Percentiles rank a stretch among this genome's conserved stretches.
Conservation (phyloP, 2,797 vertebrate genomes). For the Karalla daura region DNA sequence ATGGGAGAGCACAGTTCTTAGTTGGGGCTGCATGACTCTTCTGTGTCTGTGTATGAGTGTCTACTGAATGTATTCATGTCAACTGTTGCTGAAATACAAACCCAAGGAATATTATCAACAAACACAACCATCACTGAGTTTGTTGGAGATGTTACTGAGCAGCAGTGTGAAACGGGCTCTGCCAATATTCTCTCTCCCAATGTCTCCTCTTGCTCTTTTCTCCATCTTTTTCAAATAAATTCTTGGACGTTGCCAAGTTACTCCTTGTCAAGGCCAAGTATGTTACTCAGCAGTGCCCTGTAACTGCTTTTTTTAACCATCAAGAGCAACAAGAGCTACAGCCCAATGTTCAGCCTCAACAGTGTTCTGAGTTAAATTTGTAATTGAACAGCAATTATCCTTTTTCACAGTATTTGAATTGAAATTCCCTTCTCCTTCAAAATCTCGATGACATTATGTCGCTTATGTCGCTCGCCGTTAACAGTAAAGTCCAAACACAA, state of each 20-base stretch:
- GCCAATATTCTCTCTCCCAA: constrained; percentile 49
- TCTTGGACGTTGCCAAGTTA: constrained; percentile 72
- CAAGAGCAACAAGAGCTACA: constrained; percentile 42
- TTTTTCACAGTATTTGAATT: constrained; percentile 15
- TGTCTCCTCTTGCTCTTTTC: constrained; percentile 36
- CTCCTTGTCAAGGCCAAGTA: constrained; percentile 64
- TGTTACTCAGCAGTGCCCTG: constrained; percentile 69
- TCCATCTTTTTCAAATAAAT: constrained; percentile 57
- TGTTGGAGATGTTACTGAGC: constrained; percentile 42
- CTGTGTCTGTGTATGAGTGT: too few species aligned
- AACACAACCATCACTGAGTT: constrained; percentile 29
- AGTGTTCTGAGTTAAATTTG: constrained; percentile 45
- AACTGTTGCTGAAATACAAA: constrained; percentile 15
- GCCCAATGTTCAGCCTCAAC: constrained; percentile 38
- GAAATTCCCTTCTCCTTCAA: constrained; percentile 24
- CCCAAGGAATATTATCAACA: constrained; percentile 18
- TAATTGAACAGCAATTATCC: constrained; percentile 9
- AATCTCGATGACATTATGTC: too few species aligned
- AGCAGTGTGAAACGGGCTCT: constrained; percentile 14
- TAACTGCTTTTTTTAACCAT: constrained; percentile 35
- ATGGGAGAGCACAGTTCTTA: constrained; percentile 27
- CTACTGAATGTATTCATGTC: constrained; percentile 28
- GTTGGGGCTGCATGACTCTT: constrained; percentile 7
- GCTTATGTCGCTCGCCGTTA: too few species aligned
- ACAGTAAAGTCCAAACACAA: too few species aligned